Evolutionary conservation across 1,140 invertebrate genomes (phyloP).

Genomic region (Heliconius hermathena): DNA sequence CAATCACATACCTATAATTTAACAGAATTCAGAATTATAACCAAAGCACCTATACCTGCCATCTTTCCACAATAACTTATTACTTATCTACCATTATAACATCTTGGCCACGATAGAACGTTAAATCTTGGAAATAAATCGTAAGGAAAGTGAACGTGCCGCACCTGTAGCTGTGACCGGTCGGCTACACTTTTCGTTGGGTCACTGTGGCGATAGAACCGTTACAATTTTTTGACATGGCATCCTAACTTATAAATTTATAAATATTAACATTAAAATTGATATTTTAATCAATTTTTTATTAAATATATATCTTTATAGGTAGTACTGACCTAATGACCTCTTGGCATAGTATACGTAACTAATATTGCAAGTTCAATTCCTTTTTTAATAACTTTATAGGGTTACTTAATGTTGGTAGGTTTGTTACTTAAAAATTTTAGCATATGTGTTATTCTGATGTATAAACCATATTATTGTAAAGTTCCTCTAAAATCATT

Average conservation of each 20-base stretch:
- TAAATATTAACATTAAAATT: not conserved
- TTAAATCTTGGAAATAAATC: constrained; percentile 59
- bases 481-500: too few species aligned
- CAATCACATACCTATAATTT: too few species aligned
- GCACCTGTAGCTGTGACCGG: constrained; percentile 72
- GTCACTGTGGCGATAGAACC: constrained; percentile 61
- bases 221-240: constrained; percentile 60
- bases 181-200: constrained; percentile 58
- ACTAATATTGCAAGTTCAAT: not conserved
- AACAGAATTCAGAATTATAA: too few species aligned
- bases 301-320: not conserved
- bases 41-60: too few species aligned
- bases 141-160: constrained; percentile 72
- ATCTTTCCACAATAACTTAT: not conserved
- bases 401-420: not conserved
- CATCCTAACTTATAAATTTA: constrained; percentile 21
- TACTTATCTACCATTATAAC: not conserved
- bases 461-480: too few species aligned
- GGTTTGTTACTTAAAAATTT: too few species aligned
- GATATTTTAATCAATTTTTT: not conserved
- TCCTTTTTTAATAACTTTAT: not conserved
- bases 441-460: too few species aligned
- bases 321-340: not conserved
- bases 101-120: not conserved
- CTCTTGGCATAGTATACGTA: not conserved